Evolutionary conservation across 2,797 vertebrate species (phyloP).

Genomic region (Macroramphosus scolopax): DNA sequence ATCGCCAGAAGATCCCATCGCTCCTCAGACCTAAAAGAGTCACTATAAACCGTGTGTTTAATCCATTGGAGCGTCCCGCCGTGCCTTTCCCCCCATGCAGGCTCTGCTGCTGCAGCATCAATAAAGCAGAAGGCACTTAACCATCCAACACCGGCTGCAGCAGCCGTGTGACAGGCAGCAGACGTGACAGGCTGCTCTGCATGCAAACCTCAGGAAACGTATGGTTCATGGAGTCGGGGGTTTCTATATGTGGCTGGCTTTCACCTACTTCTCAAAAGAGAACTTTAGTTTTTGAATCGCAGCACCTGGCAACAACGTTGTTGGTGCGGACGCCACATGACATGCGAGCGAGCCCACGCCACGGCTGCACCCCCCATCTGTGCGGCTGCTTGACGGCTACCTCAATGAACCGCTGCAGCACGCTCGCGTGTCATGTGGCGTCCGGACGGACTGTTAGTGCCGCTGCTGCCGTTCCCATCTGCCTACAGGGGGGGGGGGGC

Average conservation of each 20-base stretch:
- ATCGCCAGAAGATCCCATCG: constrained; percentile 20
- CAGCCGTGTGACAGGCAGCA: constrained; percentile 30
- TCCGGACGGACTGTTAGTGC: too few species aligned
- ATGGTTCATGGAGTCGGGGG: constrained; percentile 25
- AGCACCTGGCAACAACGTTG: too few species aligned
- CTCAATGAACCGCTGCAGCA: too few species aligned
- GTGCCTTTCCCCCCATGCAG: constrained; percentile 16
- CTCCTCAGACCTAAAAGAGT: constrained; percentile 27
- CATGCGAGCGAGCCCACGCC: too few species aligned
- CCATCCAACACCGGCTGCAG: constrained; percentile 35
- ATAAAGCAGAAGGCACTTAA: constrained; percentile 71
- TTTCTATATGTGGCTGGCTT: not conserved
- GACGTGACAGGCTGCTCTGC: constrained; percentile 26
- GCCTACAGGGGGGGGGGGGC: too few species aligned
- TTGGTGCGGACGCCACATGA: too few species aligned
- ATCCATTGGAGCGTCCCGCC: constrained; percentile 25
- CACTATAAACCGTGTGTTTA: constrained; percentile 40
- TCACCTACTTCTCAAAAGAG: not conserved
- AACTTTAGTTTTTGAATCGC: too few species aligned
- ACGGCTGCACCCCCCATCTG: too few species aligned
- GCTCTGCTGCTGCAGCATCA: constrained; percentile 45
- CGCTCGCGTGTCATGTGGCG: too few species aligned
- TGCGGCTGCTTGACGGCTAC: too few species aligned
- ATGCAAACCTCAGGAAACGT: constrained; percentile 15
- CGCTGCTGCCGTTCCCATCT: too few species aligned